phyloP scores from a whole-genome alignment of 2,113 vertebrate genomes.

The Nothobranchius kuhntae region DNA sequence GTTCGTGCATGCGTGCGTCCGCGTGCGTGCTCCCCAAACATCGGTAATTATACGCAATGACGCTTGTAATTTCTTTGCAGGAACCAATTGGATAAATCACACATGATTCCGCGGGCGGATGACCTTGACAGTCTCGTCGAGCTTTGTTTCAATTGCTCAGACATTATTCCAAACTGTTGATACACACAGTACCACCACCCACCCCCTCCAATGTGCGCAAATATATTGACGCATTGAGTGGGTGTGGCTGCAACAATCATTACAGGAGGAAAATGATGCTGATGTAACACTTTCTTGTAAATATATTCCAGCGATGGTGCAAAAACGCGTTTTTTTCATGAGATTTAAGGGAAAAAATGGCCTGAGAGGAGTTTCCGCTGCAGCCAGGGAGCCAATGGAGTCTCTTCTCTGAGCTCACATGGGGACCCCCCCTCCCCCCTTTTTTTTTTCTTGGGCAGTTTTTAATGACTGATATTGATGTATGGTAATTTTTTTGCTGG shows the following conservation, averaged over 20 bases:
- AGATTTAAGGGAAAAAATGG: constrained; percentile 62
- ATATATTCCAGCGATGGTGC: constrained; percentile 66
- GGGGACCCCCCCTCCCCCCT: constrained; percentile 51
- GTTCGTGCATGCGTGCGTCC: constrained; percentile 8
- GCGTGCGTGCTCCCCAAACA: constrained; percentile 2
- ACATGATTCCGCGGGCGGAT: not conserved
- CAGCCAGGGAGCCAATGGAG: constrained; percentile 86
- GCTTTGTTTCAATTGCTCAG: constrained; percentile 29
- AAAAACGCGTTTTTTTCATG: constrained; percentile 47
- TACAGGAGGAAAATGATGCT: constrained; percentile 36
- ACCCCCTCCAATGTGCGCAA: constrained; percentile 10
- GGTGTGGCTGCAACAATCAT: constrained; percentile 41
- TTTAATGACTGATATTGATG: constrained; percentile 97
- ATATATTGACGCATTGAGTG: constrained; percentile 21
- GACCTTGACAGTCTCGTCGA: constrained; percentile 27
- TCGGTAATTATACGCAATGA: constrained; percentile 28
- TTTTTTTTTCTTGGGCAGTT: constrained; percentile 75
- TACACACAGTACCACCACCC: not conserved
- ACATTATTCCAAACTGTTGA: constrained; percentile 62
- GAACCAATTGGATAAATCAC: constrained; percentile 28
- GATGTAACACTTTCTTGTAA: constrained; percentile 58
- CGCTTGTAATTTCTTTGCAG: constrained; percentile 36
- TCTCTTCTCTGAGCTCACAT: constrained; percentile 74
- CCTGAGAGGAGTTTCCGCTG: constrained; percentile 78
- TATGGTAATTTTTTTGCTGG: constrained; percentile 98